Base-by-base conservation (phyloP, 2,888 invertebrate species). In the Chalcosyrphus nemorum region DNA sequence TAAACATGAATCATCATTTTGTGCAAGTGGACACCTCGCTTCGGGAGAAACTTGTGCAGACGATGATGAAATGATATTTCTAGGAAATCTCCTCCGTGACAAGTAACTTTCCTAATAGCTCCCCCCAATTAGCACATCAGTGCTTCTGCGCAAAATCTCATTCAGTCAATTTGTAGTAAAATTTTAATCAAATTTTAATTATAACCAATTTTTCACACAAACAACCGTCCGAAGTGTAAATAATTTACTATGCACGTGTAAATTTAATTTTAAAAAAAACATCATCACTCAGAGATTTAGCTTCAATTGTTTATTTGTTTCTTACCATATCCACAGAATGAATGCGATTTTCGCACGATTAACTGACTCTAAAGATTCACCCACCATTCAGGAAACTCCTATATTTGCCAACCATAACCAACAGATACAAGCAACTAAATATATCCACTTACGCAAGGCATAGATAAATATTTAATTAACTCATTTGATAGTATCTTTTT, bases 381-480 rank as follows among this genome's bases (percentile, higher is more conserved):
- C 52, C 35, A 19, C n/a, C n/a, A n/a, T 29, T n/a, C 35, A 19
- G 32, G 13, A 27, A 7, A n/a, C 15, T 24, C 11, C 41, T 11
- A 59, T 43, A 59, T 41, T n/a, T 13, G 27, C 9, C 4, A 29
- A 2, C 11, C 11, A 2, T 35, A 7, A 4, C 56, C 19, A 32
- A 17, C 35, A 2, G 17, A 13, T 9, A 35, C 6, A 1, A 21
- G 41, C 4, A 15, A 57, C 59, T 43, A 59, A 27, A 41, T 27
- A 24, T 41, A 32, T 63, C 47, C 19, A 7, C 32, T 47, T 63
- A 47, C 63, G 32, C 35, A 61, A 61, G 29, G 5, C 35, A 2
- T 24, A 21, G 11, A 47, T 24, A 35, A 47, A 65, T 65, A 13
- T 65, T 65, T 21, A 21, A 21, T 5, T 32, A 9, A 35, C 47